These are phyloP conservation scores for Agrochola litura DNA, from an alignment of 2,888 invertebrate species.

Conservation along the genomic window DNA sequence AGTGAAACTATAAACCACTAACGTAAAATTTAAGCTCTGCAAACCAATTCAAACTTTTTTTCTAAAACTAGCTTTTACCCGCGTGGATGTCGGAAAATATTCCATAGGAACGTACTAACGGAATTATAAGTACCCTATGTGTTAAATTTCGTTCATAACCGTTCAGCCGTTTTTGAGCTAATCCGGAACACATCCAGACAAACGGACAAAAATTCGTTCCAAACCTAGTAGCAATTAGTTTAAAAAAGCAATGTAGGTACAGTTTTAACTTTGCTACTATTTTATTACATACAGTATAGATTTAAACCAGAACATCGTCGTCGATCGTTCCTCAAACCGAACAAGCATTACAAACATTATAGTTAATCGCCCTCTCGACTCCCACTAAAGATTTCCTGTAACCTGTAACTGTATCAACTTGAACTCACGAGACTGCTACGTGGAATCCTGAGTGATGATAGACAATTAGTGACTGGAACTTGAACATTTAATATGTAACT, in stretches of 20 bases:
- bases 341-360: background rate
- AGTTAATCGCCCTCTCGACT: background rate
- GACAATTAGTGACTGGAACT: slow-evolving; percentile 20
- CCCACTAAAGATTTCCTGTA: background rate
- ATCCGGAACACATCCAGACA: too few relatives aligned
- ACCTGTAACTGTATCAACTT: background rate
- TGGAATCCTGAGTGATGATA: background rate
- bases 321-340: background rate
- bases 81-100: background rate
- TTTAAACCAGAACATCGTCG: background rate
- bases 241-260: too few relatives aligned
- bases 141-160: too few relatives aligned
- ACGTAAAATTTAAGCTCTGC: background rate
- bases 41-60: background rate
- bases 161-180: too few relatives aligned
- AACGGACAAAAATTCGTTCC: too few relatives aligned
- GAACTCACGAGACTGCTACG: background rate
- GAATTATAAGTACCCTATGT: background rate
- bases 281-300: background rate
- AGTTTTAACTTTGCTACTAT: too few relatives aligned
- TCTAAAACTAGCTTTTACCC: background rate
- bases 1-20: too few relatives aligned
- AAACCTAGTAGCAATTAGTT: too few relatives aligned
- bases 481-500: background rate
- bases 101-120: background rate